Evolutionary conservation across 1,140 invertebrate species (phyloP).

Genomic region (Ooceraea biroi): DNA sequence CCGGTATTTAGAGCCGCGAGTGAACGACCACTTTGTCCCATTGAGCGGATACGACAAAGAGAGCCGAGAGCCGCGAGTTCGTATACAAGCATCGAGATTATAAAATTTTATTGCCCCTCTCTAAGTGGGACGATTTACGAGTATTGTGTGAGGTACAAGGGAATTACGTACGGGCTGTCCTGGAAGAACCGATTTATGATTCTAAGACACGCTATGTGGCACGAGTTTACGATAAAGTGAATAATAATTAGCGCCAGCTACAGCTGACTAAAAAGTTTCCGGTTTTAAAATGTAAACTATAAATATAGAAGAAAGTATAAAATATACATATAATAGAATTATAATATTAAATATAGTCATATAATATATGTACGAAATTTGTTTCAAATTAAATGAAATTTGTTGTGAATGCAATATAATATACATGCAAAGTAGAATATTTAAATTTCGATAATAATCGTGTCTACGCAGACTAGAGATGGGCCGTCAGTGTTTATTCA

Average conservation of each 20-base stretch:
- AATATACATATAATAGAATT: too few species aligned
- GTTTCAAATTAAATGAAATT: not conserved
- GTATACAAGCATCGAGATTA: not conserved
- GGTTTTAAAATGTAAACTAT: too few species aligned
- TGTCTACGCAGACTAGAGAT: constrained; percentile 34
- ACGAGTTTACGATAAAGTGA: too few species aligned
- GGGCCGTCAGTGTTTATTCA: constrained; percentile 44
- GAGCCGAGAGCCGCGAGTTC: constrained; percentile 4
- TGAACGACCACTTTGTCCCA: constrained; percentile 5
- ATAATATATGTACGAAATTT: not conserved
- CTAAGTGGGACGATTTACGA: not conserved
- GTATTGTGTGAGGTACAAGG: not conserved
- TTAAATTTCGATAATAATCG: constrained; percentile 7
- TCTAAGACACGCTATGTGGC: not conserved
- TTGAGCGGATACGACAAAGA: constrained; percentile 16
- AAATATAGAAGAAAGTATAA: too few species aligned
- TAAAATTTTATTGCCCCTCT: not conserved
- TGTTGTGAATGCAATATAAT: not conserved
- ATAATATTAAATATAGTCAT: too few species aligned
- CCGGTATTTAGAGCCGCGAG: constrained; percentile 24
- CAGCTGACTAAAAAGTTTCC: too few species aligned
- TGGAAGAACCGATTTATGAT: not conserved
- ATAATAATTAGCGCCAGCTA: too few species aligned
- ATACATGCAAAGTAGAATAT: too few species aligned
- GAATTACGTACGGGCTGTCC: not conserved